Evolutionary conservation across 2,888 invertebrate genomes (phyloP), one percentile per base, ranked within the genome.

Genomic region (Megalurothrips usitatus): DNA sequence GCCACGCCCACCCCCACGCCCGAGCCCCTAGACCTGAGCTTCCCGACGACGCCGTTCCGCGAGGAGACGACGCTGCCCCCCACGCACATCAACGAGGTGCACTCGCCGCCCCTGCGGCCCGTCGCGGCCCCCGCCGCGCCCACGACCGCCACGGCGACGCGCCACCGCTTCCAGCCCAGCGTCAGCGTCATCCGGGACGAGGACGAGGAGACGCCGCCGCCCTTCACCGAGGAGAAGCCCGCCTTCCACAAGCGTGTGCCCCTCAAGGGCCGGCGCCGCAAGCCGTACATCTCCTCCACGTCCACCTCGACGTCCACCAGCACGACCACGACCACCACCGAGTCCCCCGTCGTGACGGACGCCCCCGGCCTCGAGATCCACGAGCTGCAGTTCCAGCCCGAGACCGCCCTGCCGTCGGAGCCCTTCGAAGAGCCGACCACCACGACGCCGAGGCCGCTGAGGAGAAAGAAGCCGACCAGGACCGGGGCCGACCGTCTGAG

Each of bases 21-120:
- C 23, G 78, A 2, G 52, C 80, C 34, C 43, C 81, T 19, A 28
- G 80, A 3, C 79, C 82, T 14, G 26, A 78, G 12, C 81, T 80
- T 23, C 43, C 79, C 79, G 49, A 68, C 80, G 58, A 78, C 81
- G 28, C 82, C 58, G 68, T 79, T 80, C 79, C 80, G 80, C 34
- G 81, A 82, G 81, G 82, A 79, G 80, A 82, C 78, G 82, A 83
- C 79, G 78, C 82, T 82, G 26, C 81, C 52, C 47, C 83, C 81
- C 12, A 26, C 52, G 26, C 78, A 78, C 28, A 75, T 26, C 28
- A 79, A 34, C 28, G 63, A 26, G 68, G 81, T 34, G 1, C 79
- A 81, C n/a, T 79, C 81, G 11, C 34, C 80, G 14, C 78, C 82
- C 11, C 80, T 82, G 0, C 80, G 48, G 68, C 68, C 68, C 26